phyloP scores from a whole-genome alignment of 2,113 vertebrate species.

The Recurvirostra avosetta region DNA sequence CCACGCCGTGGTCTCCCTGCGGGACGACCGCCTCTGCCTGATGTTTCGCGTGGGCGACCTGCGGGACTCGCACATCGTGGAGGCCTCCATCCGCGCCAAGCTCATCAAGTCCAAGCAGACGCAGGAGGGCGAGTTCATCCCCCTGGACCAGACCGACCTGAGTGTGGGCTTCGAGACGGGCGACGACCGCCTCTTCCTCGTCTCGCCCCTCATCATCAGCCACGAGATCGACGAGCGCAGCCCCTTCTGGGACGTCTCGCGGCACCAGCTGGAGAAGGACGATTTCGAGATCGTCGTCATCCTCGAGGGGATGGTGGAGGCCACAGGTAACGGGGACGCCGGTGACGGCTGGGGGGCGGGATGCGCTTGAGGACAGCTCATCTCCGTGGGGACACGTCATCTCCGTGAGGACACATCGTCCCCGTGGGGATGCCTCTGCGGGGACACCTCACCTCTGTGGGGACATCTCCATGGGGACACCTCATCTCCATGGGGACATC shows the following conservation, averaged over 20 bases:
- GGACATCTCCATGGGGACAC: too few species aligned
- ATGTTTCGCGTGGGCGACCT: slow-evolving; percentile 90
- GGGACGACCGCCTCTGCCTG: slow-evolving; percentile 82
- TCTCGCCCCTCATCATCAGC: slow-evolving; percentile 87
- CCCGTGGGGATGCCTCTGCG: too few species aligned
- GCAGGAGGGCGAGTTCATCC: slow-evolving; percentile 87
- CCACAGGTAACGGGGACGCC: slow-evolving; percentile 72
- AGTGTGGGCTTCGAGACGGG: slow-evolving; percentile 87
- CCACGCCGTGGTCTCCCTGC: slow-evolving; percentile 83
- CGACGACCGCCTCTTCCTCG: slow-evolving; percentile 86
- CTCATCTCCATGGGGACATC: background rate
- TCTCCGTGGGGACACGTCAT: too few species aligned
- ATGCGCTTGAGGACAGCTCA: background rate
- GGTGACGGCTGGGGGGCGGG: background rate
- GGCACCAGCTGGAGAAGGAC: slow-evolving; percentile 78
- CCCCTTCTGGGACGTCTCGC: slow-evolving; percentile 86
- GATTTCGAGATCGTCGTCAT: slow-evolving; percentile 88
- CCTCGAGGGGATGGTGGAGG: slow-evolving; percentile 88
- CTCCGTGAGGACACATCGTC: too few species aligned
- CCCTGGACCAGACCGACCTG: slow-evolving; percentile 87
- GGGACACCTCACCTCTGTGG: rapidly evolving
- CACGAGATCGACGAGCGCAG: slow-evolving; percentile 85
- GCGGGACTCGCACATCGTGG: slow-evolving; percentile 87
- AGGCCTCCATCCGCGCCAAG: slow-evolving; percentile 88
- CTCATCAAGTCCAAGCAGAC: slow-evolving; percentile 89